Evolutionary conservation across 1,140 invertebrate genomes (phyloP), one percentile per base, ranked within the genome.

Genomic region (Drosophila santomea): DNA sequence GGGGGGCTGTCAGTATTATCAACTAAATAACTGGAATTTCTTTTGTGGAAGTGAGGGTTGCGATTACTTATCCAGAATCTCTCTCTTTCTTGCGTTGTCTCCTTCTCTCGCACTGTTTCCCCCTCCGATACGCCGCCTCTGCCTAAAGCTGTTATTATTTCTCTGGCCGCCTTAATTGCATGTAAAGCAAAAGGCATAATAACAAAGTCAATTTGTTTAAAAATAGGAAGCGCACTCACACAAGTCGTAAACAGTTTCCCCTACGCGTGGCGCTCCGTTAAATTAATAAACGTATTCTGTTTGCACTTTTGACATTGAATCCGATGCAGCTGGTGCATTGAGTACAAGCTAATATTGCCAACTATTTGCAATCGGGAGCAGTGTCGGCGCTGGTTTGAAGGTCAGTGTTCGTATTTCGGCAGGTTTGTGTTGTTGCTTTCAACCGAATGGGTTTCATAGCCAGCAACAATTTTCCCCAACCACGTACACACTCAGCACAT

Each of bases 301-400:
- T 82, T 77, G 62, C 76, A 73, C 73, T 84, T 85, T 84, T 79
- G 72, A 75, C 80, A 71, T 83, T 83, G 80, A 69, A 66, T 74
- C 59, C 67, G 39, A 23, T 66, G 54, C 50, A 56, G 38, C 20
- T 59, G 17, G 11, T 68, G 66, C 71, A 74, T 32, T 39, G 28
- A 68, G 51, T 51, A 44, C 25, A 3, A 12, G 48, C 58, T 62
- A 51, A 50, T 50, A 61, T 62, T 50, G 56, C 32, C 48, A 61
- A 25, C 38, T n/a, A 28, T 52, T 48, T 28, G n/a, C 25, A 8
- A 20, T 35, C 28, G 14, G 28, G 25, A 44, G 43, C 4, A 20
- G 20, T 36, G 28, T 32, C 28, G 28, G 4, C 28, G 28, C 12
- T 50, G 28, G 48, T 63, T 63, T 77, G 67, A 84, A 84, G 81